Evolutionary conservation across 1,140 invertebrate genomes (phyloP), one percentile per base, ranked within the genome.

Genomic region (Chionoecetes opilio): DNA sequence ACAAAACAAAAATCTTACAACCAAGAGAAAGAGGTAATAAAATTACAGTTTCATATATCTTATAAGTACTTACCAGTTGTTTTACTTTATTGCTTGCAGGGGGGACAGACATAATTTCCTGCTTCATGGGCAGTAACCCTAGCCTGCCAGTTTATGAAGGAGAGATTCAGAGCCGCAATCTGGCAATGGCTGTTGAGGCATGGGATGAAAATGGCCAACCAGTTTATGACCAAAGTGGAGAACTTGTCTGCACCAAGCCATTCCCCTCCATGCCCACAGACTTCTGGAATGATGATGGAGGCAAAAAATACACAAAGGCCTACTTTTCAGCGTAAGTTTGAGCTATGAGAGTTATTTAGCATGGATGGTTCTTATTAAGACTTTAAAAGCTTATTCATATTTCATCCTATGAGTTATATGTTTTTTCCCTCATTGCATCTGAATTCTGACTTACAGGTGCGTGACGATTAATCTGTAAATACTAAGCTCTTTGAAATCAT

Each of bases 221-320:
- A 82, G 97, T 98, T 2, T 96, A 96, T 88, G 97, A 97, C 95
- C 97, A 97, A 95, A 97, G 97, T 96, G 98, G 97, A 38, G 98
- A 98, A 96, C 96, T 98, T 17, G 97, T 98, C 8, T 98, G 97
- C 96, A 97, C 97, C 2, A 97, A 97, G 89, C 97, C 98, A 8
- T 98, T 98, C 96, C 98, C 98, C 0, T 97, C 97, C 35, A 98
- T 98, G 97, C 98, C 98, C 38, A 97, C 97, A 2, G 97, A 97
- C 94, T 98, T 98, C 96, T 97, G 97, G 97, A 97, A 98, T 96
- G 98, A 98, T 96, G 86, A 96, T 21, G 97, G 97, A 92, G 97
- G 97, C 29, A 89, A 95, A 31, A 97, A 97, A 92, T 98, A 98
- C 96, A 97, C 97, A 93, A 97, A 97, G 88, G 97, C 98, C 8